Evolutionary conservation across 2,797 vertebrate species (phyloP), one percentile per base, ranked within the genome.

Genomic region (Thamnophis elegans): DNA sequence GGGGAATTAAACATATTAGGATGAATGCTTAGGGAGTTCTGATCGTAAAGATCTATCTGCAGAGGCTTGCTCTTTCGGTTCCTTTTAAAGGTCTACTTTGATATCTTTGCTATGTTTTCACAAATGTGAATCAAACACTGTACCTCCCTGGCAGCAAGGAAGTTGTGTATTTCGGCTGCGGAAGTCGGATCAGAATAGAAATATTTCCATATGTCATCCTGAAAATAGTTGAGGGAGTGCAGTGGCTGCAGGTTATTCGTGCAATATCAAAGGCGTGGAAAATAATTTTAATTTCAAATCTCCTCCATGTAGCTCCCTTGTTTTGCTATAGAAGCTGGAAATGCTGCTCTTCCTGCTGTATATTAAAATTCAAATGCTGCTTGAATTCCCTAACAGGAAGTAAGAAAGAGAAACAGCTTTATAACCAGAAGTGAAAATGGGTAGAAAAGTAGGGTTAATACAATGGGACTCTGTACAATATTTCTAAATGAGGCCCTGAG

Each of bases 1-100:
- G 85, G 56, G 12, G 90, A 96, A 94, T 90, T 95, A 93, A 96
- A 97, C 96, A 95, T 88, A 92, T 51, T 91, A 91, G 88, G 68
- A 85, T 28, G 89, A 89, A 96, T 94, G 56, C 88, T 28, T 93
- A 22, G 32, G 89, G 88, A 28, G 1, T 91, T 94, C 42, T 88
- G 55, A 91, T 56, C 1, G 55, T 56, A 96, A 96, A 0, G 14
- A 93, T n/a, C 13, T 3, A 94, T 85, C 88, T 78, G 25, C 1
- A 16, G n/a, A 89, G 60, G 85, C 54, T 93, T 91, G 32, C 9
- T 28, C 18, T 51, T 92, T 85, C 18, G 78, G 36, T 26, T 60
- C 59, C 73, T 11, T 58, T n/a, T 9, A 90, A 87, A 95, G n/a
- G 0, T 16, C 92, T 95, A 13, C 60, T 94, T 32, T 65, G 56